Conservation (phyloP, 2,888 invertebrate genomes). For the Limnephilus marmoratus region DNA sequence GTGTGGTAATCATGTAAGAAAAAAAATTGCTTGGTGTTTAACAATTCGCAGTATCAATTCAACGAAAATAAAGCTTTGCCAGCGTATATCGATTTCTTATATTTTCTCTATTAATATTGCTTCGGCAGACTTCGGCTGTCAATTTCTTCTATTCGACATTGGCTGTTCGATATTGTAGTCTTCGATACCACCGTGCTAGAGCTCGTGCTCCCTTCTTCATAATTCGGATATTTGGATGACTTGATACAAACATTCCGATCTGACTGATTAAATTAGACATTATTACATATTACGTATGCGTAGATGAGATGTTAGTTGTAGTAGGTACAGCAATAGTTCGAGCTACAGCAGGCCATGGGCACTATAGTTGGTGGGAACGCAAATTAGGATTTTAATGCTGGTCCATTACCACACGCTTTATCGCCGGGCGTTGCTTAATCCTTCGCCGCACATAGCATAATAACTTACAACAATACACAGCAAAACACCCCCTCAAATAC, state of each 20-base stretch:
- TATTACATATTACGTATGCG: not conserved
- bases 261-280: not conserved
- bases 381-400: slow-evolving; percentile 65
- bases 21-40: no score
- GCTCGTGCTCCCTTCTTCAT: no score
- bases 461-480: slow-evolving; percentile 26
- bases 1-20: no score
- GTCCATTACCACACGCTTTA: slow-evolving; percentile 63
- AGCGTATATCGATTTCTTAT: no score
- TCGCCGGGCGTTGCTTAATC: slow-evolving; percentile 51
- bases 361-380: slow-evolving; percentile 56
- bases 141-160: no score
- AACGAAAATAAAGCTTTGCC: no score
- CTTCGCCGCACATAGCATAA: not conserved
- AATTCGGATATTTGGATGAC: not conserved
- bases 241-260: not conserved
- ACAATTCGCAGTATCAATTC: no score
- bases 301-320: not conserved
- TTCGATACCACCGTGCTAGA: no score
- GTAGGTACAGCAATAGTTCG: not conserved
- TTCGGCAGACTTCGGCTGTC: no score
- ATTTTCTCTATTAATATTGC: no score
- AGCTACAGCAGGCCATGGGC: not conserved
- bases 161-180: no score
- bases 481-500: slow-evolving; percentile 17